These are phyloP conservation scores for Apomyelois bistriatella DNA, from an alignment of 2,888 invertebrate species.

Conservation along the genomic window DNA sequence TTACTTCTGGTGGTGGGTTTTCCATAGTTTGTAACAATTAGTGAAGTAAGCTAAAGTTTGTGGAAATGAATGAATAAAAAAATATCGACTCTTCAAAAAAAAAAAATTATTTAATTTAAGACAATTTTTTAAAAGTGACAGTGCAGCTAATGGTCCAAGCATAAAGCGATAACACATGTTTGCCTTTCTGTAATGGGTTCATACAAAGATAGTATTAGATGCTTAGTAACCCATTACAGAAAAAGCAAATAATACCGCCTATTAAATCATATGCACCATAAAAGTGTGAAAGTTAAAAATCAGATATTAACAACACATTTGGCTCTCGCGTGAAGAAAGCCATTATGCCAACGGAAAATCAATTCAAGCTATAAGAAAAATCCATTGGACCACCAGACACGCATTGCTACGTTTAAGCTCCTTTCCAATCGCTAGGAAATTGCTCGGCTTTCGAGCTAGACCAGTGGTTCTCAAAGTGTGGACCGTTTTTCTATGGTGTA, in stretches of 20 bases:
- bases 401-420: slow-evolving; percentile 12
- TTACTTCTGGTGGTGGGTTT: too few relatives aligned
- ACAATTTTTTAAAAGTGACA: too few relatives aligned
- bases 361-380: slow-evolving; percentile 10
- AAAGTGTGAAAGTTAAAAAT: slow-evolving; percentile 8
- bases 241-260: not conserved
- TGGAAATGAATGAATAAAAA: too few relatives aligned
- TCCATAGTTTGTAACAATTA: too few relatives aligned
- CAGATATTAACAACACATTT: not conserved
- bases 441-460: slow-evolving; percentile 12
- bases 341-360: slow-evolving; percentile 10
- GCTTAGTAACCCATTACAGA: not conserved
- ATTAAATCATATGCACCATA: not conserved
- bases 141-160: too few relatives aligned
- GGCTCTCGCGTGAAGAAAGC: slow-evolving; percentile 5
- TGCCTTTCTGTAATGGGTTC: too few relatives aligned
- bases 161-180: too few relatives aligned
- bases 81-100: too few relatives aligned
- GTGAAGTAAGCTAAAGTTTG: too few relatives aligned
- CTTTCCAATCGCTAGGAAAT: slow-evolving; percentile 15
- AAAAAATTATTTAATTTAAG: too few relatives aligned
- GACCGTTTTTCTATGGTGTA: not conserved
- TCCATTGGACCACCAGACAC: slow-evolving; percentile 12
- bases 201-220: too few relatives aligned
- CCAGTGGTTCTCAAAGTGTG: not conserved